Base-by-base conservation (phyloP, 2,797 vertebrate species). In the Cossypha heuglini region DNA sequence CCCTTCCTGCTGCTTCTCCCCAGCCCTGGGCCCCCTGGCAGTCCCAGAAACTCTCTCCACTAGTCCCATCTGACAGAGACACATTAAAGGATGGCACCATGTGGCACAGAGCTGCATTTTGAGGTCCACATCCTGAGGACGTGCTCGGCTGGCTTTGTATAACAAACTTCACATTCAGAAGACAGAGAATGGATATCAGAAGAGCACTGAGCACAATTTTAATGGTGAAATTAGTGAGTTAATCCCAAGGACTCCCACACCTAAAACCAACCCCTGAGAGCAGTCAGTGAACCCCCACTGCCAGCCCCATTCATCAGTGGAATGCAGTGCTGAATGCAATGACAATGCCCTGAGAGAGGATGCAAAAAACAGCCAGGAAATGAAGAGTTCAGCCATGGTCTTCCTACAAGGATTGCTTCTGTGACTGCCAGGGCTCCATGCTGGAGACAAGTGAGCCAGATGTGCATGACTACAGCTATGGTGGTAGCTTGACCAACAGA, bases 221-320 rank as follows among this genome's bases (percentile, higher is more conserved):
- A 78, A 63, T 16, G 13, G 15, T 4, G 6, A 74, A 77, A 80
- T 51, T 42, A 75, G 4, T 61, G 24, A 63, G 24, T 49, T 78
- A 35, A 4, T 81, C n/a, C 26, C 1, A 4, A 71, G 37, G 33
- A 68, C 3, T 4, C n/a, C 12, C 25, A 45, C 28, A 72, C 16
- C 31, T 57, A 46, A 81, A 72, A 42, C 18, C 37, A 80, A 13
- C 13, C 12, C 18, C 3, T 73, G 42, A 75, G 40, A 86, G 40
- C 35, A 1, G 28, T 11, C 0, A 5, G 8, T 3, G 3, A 87
- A 26, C 11, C 10, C 17, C 18, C 42, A 22, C 9, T 3, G 1
- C 17, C 51, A 86, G 64, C 22, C 22, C 28, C 21, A 29, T 20
- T 54, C n/a, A 28, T 52, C 58, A 54, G 19, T 10, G 5, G 52